Evolutionary conservation across 2,888 invertebrate species (phyloP), one percentile per base, ranked within the genome.

Genomic region (Hipparchia semele): DNA sequence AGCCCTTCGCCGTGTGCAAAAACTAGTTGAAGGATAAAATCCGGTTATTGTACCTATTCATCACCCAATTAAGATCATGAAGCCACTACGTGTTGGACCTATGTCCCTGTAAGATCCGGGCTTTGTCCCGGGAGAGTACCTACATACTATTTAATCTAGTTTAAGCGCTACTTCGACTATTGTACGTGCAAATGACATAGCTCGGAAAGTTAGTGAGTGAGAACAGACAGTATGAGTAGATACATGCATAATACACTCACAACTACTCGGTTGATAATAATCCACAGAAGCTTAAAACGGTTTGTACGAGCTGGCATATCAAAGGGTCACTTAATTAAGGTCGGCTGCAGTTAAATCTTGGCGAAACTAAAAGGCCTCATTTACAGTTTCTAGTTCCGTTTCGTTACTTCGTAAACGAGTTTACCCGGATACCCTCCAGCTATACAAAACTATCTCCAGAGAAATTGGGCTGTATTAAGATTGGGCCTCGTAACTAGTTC

Each of bases 321-420:
- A 81, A 82, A 81, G 82, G 84, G 82, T 83, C 80, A 82, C 80
- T 82, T 86, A 87, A 87, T 88, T 86, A 85, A 80, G 78, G 74
- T 79, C 81, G 82, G 80, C 78, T 79, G 82, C 80, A 84, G 81
- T 87, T 85, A 83, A 87, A 84, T 85, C 84, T 84, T 84, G 82
- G 72, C 82, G 80, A 76, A 82, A 80, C 79, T 78, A 77, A 80
- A 79, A 80, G 80, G 78, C 80, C 75, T 75, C 71, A 78, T 84
- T 82, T 76, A 79, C 82, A 80, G 82, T 81, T 80, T 75, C 69
- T 76, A 77, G 78, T 82, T 81, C 77, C 79, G 79, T 78, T 74
- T 71, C 72, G 75, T 68, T 76, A 76, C 77, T 67, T 73, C 74
- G 77, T 81, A 81, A 82, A 78, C 61, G 72, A 73, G 73, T 78